Evolutionary conservation across 2,888 invertebrate species (phyloP).

Genomic region (Lochmaea crataegi): DNA sequence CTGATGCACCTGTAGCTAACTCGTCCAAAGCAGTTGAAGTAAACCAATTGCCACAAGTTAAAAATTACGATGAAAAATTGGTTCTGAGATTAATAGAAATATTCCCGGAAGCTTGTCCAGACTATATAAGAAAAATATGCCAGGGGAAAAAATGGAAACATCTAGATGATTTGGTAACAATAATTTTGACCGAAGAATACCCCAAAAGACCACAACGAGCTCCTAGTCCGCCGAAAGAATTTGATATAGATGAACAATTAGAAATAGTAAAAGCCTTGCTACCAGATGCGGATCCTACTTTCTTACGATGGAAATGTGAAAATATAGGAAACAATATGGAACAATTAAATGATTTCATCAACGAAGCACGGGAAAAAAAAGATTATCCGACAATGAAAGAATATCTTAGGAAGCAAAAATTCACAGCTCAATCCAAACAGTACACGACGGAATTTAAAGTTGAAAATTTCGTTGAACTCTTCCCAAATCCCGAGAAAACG

Average conservation of each 20-base stretch:
- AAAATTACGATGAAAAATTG: conserved; percentile 43
- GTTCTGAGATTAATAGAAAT: conserved; percentile 52
- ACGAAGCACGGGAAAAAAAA: conserved; percentile 48
- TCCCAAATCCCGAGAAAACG: conserved; percentile 63
- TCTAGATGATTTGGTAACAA: conserved; percentile 49
- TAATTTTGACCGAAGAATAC: conserved; percentile 48
- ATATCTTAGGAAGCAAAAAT: conserved; percentile 55
- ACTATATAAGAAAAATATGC: conserved; percentile 52
- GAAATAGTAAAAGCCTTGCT: conserved; percentile 53
- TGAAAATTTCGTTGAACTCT: conserved; percentile 63
- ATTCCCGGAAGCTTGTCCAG: conserved; percentile 56
- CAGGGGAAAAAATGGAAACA: conserved; percentile 42
- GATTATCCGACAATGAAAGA: conserved; percentile 57
- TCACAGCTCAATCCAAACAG: conserved; percentile 62
- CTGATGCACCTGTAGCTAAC: too few species aligned
- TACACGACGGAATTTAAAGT: conserved; percentile 65
- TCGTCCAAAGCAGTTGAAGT: too few species aligned
- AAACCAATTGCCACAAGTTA: not conserved
- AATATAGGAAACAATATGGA: conserved; percentile 46
- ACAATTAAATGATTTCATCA: conserved; percentile 50
- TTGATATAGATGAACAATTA: conserved; percentile 54
- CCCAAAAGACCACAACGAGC: conserved; percentile 50
- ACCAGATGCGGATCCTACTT: conserved; percentile 58
- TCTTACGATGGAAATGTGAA: conserved; percentile 49
- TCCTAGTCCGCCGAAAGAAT: conserved; percentile 35